Evolutionary conservation across 2,797 vertebrate species (phyloP).

Genomic region (Peromyscus attwateri): DNA sequence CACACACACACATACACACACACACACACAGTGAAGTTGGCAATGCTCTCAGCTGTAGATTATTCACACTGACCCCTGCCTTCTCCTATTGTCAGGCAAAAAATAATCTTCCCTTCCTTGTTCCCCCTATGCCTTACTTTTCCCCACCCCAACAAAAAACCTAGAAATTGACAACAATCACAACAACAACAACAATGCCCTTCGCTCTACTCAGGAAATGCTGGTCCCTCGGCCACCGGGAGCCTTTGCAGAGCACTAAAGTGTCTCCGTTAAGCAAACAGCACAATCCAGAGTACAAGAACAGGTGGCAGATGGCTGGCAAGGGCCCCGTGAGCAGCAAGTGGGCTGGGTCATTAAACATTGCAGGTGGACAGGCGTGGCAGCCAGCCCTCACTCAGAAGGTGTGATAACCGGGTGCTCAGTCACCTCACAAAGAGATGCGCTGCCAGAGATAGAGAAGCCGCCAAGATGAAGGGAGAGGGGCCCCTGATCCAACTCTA

Average conservation of each 20-base stretch:
- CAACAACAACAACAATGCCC: conserved; percentile 60
- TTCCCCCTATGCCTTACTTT: background rate
- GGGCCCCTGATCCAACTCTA: background rate
- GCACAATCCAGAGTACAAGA: background rate
- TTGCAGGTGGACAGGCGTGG: conserved; percentile 74
- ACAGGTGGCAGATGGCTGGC: conserved; percentile 77
- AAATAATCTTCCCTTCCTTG: background rate
- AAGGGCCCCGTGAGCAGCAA: conserved; percentile 62
- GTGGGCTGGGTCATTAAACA: conserved; percentile 68
- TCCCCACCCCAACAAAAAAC: background rate
- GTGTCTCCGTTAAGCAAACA: conserved; percentile 81
- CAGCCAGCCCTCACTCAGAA: background rate
- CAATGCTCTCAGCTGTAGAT: background rate
- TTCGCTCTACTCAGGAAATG: conserved; percentile 47
- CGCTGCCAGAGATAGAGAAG: too few species aligned
- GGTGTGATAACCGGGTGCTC: background rate
- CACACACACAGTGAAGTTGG: background rate
- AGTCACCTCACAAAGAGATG: rapidly evolving
- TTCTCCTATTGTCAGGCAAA: background rate
- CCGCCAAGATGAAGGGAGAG: too few species aligned
- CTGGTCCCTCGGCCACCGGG: conserved; percentile 4
- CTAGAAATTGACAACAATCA: conserved; percentile 56
- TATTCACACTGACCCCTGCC: background rate
- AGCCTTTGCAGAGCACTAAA: conserved; percentile 63
- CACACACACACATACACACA: too few species aligned